phyloP scores from a whole-genome alignment of 2,113 vertebrate genomes.

The Dissostichus mawsoni region DNA sequence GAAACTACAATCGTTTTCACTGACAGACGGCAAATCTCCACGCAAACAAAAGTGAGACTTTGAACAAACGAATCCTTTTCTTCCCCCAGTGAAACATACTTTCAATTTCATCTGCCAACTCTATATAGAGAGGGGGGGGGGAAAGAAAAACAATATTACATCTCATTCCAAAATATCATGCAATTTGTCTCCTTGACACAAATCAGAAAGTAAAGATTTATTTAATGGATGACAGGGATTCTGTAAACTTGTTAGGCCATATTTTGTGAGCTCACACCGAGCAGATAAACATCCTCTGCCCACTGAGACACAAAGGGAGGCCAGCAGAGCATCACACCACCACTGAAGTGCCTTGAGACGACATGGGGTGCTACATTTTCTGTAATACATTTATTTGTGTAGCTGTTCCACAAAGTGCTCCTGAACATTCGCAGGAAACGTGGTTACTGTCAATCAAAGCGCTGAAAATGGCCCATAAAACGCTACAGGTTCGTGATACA shows the following conservation, averaged over 20 bases:
- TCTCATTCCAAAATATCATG: slow-evolving; percentile 84
- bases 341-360: background rate
- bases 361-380: background rate
- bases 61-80: slow-evolving; percentile 6
- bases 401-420: slow-evolving; percentile 9
- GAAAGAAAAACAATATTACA: slow-evolving; percentile 77
- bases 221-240: slow-evolving; percentile 92
- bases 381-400: slow-evolving; percentile 13
- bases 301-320: slow-evolving; percentile 56
- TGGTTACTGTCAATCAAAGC: slow-evolving; percentile 27
- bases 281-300: slow-evolving; percentile 61
- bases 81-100: background rate
- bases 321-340: slow-evolving; percentile 34
- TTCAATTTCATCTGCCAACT: slow-evolving; percentile 8
- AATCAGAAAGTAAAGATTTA: slow-evolving; percentile 96
- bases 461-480: background rate
- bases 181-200: slow-evolving; percentile 98
- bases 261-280: slow-evolving; percentile 82
- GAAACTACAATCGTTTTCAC: slow-evolving; percentile 36
- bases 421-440: slow-evolving; percentile 33
- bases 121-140: background rate
- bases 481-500: background rate
- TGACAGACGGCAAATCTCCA: slow-evolving; percentile 54
- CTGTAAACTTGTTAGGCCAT: slow-evolving; percentile 95
- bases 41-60: slow-evolving; percentile 53